These are phyloP conservation scores for Alethe castanea DNA, from an alignment of 2,113 vertebrate genomes.

Conservation along the genomic window DNA sequence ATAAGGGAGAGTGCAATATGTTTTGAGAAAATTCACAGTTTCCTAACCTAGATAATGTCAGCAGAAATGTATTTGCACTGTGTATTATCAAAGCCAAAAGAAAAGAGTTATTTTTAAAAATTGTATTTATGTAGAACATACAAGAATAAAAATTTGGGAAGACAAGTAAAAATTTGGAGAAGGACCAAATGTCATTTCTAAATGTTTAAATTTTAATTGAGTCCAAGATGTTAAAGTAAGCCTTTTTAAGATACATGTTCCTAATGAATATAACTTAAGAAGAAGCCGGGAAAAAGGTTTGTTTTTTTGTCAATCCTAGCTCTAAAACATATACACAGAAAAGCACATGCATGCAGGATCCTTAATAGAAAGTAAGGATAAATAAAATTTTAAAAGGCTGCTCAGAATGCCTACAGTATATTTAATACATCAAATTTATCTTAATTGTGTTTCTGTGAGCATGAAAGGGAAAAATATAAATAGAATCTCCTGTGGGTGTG, in stretches of 20 bases:
- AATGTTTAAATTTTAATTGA: neutral
- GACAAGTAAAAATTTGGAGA: neutral
- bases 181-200: neutral
- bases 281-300: neutral
- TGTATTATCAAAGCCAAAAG: neutral
- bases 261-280: neutral
- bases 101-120: neutral
- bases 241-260: neutral
- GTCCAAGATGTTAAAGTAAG: neutral
- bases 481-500: neutral
- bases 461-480: neutral
- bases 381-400: neutral
- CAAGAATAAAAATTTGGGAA: neutral
- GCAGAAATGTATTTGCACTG: neutral
- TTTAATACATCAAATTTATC: neutral
- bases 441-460: neutral
- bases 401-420: neutral
- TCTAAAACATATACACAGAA: neutral
- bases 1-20: neutral
- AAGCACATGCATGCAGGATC: neutral
- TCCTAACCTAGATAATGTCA: conserved; percentile 13
- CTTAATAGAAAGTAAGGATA: neutral
- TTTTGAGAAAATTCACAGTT: conserved; percentile 30
- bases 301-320: neutral
- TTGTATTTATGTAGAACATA: neutral